phyloP scores from a whole-genome alignment of 2,797 vertebrate genomes.

The Odontamblyopus rebecca region DNA sequence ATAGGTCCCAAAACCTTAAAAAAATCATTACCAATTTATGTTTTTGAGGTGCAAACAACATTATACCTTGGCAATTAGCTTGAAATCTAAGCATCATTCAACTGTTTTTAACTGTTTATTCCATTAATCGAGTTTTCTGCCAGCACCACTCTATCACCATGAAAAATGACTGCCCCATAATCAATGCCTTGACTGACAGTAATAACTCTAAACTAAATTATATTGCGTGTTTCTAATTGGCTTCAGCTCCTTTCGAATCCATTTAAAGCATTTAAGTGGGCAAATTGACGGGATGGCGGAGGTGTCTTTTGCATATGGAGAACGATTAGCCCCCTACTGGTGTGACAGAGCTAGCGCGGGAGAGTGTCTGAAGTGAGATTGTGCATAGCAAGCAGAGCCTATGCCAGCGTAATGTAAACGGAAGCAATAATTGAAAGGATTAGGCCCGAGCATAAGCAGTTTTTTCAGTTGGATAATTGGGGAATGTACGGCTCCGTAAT shows the following conservation, averaged over 20 bases:
- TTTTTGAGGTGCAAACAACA: not conserved
- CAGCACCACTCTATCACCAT: slow-evolving; percentile 8
- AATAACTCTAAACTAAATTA: slow-evolving; percentile 3
- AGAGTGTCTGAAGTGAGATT: not conserved
- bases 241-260: not conserved
- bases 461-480: slow-evolving; percentile 1
- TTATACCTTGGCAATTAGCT: not conserved
- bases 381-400: not conserved
- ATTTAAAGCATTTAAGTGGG: slow-evolving; percentile 8
- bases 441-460: not conserved
- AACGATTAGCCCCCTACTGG: not conserved
- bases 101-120: not conserved
- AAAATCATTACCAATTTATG: not conserved
- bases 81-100: not conserved
- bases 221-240: slow-evolving; percentile 4
- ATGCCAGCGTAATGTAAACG: not conserved
- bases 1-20: too few species aligned
- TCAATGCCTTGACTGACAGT: slow-evolving; percentile 6
- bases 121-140: not conserved
- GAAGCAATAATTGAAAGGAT: not conserved
- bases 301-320: not conserved
- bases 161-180: not conserved
- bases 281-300: not conserved
- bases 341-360: not conserved
- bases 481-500: not conserved